Percentiles rank a stretch among this genome's conserved stretches.
Evolutionary conservation across 2,113 vertebrate genomes (phyloP).

Genomic region (Neopipo cinnamomea): DNA sequence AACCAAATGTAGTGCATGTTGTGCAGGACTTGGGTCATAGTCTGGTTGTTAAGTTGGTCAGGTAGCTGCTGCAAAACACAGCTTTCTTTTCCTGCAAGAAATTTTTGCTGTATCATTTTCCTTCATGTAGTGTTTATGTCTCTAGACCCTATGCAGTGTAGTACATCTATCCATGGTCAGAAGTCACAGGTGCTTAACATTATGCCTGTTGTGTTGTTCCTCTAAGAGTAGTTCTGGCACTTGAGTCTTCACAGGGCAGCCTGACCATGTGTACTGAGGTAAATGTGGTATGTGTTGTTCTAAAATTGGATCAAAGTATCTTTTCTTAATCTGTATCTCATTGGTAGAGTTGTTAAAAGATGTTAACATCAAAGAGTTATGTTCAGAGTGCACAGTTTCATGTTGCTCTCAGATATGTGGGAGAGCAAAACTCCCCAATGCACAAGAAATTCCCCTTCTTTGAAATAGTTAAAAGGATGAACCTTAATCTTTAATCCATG

Average conservation of each 20-base stretch:
- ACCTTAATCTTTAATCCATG: background rate
- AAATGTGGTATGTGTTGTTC: background rate
- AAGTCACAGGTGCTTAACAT: background rate
- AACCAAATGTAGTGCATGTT: background rate
- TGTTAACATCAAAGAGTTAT: background rate
- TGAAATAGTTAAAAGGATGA: background rate
- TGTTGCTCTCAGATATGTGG: fast-evolving
- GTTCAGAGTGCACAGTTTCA: background rate
- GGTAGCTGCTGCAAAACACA: background rate
- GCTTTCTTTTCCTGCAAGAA: background rate
- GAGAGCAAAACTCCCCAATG: background rate
- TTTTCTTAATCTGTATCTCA: background rate
- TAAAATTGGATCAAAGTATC: background rate
- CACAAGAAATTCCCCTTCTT: background rate
- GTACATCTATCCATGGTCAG: background rate
- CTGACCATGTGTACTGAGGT: fast-evolving
- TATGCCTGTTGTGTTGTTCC: background rate
- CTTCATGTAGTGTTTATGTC: background rate
- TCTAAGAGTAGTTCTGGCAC: background rate
- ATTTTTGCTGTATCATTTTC: background rate
- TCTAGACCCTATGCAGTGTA: background rate
- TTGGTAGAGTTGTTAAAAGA: background rate
- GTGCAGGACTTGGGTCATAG: background rate
- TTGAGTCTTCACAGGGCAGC: background rate
- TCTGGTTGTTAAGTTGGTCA: background rate